Evolutionary conservation across 2,113 vertebrate genomes (phyloP), one percentile per base, ranked within the genome.

Genomic region (Brachionichthys hirsutus): DNA sequence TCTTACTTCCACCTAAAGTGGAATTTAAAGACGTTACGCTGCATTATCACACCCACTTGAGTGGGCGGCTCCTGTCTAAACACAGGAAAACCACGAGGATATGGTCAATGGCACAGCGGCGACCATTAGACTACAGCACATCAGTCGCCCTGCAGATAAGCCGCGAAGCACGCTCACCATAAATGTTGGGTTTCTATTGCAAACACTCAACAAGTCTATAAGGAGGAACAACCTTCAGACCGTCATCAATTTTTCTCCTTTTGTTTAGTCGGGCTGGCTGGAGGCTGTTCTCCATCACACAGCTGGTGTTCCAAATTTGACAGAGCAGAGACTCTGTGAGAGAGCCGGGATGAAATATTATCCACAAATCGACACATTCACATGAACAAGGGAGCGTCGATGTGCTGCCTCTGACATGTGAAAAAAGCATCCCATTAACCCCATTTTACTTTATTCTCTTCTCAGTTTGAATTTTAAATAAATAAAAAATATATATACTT

Each of bases 331-430:
- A 58, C 72, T 48, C 51, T 2, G 60, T 45, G 65, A 84, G 84
- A 77, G 71, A 87, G 69, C 67, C 60, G 49, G 58, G 49, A 70
- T 88, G 85, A 89, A 84, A 85, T 87, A 89, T 89, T 90, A 87
- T 85, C 76, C 77, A 89, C 82, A 87, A 78, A 83, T 58, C 61
- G 60, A 54, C 80, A 81, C 75, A 64, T 73, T 64, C 67, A 52
- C 57, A 73, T 82, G 72, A 65, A 53, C 54, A 58, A 42, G 16
- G n/a, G 40, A 30, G 48, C 46, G 60, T 62, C 41, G 56, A 38
- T 70, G 60, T 58, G 34, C 34, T 38, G 43, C 51, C 41, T n/a
- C 45, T 69, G 73, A 51, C 42, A 68, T 67, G 70, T 65, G 54
- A 67, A 56, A n/a, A 54, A 30, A 48, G 73, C 75, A 85, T 80